Evolutionary conservation across 2,797 vertebrate species (phyloP).

Genomic region (Prunella strophiata): DNA sequence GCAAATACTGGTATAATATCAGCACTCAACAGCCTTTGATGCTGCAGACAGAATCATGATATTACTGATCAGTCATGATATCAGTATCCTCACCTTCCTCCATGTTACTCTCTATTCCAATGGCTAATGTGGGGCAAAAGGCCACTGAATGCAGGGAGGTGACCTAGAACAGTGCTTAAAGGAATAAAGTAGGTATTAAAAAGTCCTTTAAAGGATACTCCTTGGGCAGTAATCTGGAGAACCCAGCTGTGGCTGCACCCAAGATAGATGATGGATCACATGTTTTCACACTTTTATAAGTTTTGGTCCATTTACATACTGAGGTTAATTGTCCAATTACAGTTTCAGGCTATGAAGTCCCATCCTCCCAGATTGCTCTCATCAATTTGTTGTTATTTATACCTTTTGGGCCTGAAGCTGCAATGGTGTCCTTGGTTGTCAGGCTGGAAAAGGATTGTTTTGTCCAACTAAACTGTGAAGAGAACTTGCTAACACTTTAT

Average conservation of each 20-base stretch:
- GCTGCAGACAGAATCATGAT: background rate
- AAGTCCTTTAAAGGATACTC: background rate
- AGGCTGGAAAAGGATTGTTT: background rate
- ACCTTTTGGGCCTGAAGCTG: background rate
- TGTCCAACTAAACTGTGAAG: background rate
- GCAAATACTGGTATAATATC: background rate
- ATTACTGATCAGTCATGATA: background rate
- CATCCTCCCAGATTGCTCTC: background rate
- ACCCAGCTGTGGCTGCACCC: accelerated
- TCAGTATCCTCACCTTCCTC: background rate
- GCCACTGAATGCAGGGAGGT: background rate
- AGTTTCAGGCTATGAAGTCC: background rate
- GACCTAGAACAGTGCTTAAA: background rate
- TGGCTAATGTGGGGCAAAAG: background rate
- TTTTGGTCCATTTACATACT: background rate
- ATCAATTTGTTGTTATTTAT: background rate
- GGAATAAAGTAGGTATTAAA: background rate
- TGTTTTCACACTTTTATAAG: background rate
- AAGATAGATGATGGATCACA: background rate
- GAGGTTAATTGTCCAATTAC: background rate
- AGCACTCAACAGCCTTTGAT: background rate
- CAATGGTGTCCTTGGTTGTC: background rate
- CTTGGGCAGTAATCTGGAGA: background rate
- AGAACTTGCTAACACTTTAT: background rate
- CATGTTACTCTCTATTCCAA: background rate